These are phyloP conservation scores for Columba livia DNA, from an alignment of 2,113 vertebrate species.

Conservation along the genomic window DNA sequence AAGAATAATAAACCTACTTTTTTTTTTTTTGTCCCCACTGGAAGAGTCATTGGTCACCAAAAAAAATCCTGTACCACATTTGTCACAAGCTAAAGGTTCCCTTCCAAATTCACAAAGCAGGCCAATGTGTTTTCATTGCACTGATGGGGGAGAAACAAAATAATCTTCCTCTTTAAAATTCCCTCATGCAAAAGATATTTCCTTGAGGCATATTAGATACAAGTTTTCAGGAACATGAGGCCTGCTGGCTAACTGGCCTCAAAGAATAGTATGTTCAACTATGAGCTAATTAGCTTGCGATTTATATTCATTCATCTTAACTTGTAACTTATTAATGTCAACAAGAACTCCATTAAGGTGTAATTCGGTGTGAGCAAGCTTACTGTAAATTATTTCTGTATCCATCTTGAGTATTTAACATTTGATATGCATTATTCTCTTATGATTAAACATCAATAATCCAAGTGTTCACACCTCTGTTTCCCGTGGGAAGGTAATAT, in stretches of 20 bases:
- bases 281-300: neutral
- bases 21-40: neutral
- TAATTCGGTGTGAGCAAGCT: neutral
- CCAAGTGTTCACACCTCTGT: slow-evolving; percentile 21
- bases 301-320: slow-evolving; percentile 32
- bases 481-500: slow-evolving; percentile 4
- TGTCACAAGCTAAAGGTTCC: neutral
- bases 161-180: neutral
- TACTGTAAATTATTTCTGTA: slow-evolving; percentile 23
- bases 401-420: neutral
- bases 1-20: neutral
- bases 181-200: neutral
- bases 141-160: neutral
- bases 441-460: slow-evolving; percentile 25
- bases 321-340: slow-evolving; percentile 40
- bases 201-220: neutral
- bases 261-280: slow-evolving; percentile 4
- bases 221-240: neutral
- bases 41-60: neutral
- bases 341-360: slow-evolving; percentile 16
- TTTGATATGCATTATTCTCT: neutral
- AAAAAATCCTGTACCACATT: neutral
- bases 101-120: neutral
- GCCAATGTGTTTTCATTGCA: neutral
- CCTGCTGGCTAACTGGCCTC: neutral